Conservation (phyloP, 1,140 invertebrate genomes). For the Bombus soroeensis region DNA sequence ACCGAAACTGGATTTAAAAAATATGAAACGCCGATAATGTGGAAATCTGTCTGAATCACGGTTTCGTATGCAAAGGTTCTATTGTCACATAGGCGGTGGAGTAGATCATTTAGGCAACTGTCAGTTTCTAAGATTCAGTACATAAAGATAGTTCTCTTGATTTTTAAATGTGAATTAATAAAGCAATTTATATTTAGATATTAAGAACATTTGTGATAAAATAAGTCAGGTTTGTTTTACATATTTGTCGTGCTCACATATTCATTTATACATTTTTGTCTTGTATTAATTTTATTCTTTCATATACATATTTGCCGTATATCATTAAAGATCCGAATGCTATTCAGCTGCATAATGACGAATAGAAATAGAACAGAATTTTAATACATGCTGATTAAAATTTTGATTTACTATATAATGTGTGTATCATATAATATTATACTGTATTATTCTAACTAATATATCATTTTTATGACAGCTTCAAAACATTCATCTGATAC, state of each 20-base stretch:
- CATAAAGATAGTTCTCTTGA: slow-evolving; percentile 52
- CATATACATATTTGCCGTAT: slow-evolving; percentile 15
- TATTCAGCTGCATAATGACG: not conserved
- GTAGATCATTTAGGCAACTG: slow-evolving; percentile 75
- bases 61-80: slow-evolving; percentile 55
- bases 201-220: slow-evolving; percentile 64
- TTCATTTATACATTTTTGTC: not conserved
- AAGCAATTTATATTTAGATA: slow-evolving; percentile 63
- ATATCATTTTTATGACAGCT: not conserved
- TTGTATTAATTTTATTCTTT: slow-evolving; percentile 22
- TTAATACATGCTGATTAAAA: not conserved
- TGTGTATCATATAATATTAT: not conserved
- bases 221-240: slow-evolving; percentile 62
- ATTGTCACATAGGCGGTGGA: slow-evolving; percentile 65
- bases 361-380: not conserved
- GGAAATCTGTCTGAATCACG: slow-evolving; percentile 31
- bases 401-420: not conserved
- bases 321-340: slow-evolving; percentile 29
- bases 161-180: slow-evolving; percentile 73
- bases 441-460: no score
- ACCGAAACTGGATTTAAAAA: not conserved
- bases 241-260: not conserved
- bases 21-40: slow-evolving; percentile 20
- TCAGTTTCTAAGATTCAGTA: slow-evolving; percentile 72
- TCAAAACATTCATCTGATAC: not conserved